Percentiles rank a stretch among this genome's conserved stretches.
phyloP scores from a whole-genome alignment of 2,888 invertebrate species.

The Charanyca ferruginea region DNA sequence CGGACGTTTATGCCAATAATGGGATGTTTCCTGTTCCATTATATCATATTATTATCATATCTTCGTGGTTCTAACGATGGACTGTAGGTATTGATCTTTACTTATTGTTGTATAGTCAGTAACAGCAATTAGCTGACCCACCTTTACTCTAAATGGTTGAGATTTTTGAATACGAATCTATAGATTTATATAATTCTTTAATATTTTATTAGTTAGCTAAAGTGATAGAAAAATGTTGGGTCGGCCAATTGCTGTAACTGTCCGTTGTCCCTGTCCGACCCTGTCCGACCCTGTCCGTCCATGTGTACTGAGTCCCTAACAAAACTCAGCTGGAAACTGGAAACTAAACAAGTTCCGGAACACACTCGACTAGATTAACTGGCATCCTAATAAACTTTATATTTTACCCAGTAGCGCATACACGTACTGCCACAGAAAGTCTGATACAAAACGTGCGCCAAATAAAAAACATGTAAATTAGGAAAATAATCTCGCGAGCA shows the following conservation, averaged over 20 bases:
- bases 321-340: constrained; percentile 22
- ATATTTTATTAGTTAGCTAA: no score
- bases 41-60: background rate
- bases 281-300: background rate
- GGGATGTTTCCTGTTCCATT: background rate
- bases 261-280: no score
- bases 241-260: no score
- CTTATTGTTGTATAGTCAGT: background rate
- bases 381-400: constrained; percentile 50
- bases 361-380: constrained; percentile 34
- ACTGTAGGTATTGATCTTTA: background rate
- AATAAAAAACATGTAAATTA: background rate
- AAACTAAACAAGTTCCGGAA: constrained; percentile 50
- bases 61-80: background rate
- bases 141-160: no score
- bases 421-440: background rate
- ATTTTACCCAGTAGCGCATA: constrained; percentile 28
- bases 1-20: background rate
- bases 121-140: no score
- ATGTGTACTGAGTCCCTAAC: constrained; percentile 4
- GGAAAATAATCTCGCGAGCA: background rate
- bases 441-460: background rate
- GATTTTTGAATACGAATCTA: no score
- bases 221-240: no score
- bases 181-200: no score